Conservation (phyloP, 2,888 invertebrate genomes). For the Mermis nigrescens region DNA sequence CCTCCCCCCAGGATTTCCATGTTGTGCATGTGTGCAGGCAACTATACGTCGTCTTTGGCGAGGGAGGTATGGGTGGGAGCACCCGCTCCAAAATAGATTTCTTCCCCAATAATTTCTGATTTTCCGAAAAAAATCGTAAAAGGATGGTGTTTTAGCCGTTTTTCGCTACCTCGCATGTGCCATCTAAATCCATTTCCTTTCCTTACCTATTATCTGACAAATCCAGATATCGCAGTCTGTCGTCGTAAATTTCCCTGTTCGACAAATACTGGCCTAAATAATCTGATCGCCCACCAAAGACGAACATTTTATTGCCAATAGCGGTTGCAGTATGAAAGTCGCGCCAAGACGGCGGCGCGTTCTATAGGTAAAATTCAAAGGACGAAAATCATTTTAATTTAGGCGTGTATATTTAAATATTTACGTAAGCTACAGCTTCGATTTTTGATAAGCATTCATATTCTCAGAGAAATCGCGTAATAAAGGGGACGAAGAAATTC, state of each 20-base stretch:
- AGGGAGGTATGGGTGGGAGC: no score
- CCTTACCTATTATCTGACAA: constrained; percentile 45
- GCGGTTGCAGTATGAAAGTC: constrained; percentile 74
- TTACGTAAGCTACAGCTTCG: no score
- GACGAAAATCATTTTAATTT: no score
- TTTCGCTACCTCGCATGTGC: neutral
- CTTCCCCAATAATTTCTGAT: constrained; percentile 28
- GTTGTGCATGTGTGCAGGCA: no score
- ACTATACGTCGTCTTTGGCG: no score
- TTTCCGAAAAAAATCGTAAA: no score
- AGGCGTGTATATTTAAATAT: no score
- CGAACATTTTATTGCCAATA: constrained; percentile 56
- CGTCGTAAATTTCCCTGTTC: constrained; percentile 51
- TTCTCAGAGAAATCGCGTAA: neutral
- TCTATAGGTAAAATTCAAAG: constrained; percentile 34
- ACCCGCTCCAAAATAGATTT: no score
- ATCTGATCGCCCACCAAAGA: constrained; percentile 73
- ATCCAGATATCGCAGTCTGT: constrained; percentile 50
- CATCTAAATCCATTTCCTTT: constrained; percentile 49
- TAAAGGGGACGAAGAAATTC: no score
- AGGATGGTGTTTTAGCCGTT: neutral
- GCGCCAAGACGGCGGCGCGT: constrained; percentile 49
- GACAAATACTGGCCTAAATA: constrained; percentile 46
- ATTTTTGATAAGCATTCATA: no score
- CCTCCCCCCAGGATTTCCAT: no score